Percentiles rank a stretch among this genome's conserved stretches.
Conservation (phyloP, 2,888 invertebrate genomes). For the Apodemia hepburni region DNA sequence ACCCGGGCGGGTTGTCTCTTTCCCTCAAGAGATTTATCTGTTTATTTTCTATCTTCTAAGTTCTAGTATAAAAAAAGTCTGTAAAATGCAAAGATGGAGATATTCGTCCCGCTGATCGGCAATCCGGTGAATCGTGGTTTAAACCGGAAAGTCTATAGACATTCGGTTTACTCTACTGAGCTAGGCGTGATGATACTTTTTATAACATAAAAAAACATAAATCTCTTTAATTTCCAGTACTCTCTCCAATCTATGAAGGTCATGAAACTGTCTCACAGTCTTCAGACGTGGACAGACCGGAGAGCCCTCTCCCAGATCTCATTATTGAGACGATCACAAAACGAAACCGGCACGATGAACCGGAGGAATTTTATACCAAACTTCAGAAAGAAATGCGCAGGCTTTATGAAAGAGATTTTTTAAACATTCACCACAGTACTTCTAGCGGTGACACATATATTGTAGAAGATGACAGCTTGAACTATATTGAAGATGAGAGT, state of each 20-base stretch:
- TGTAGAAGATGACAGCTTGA: neutral
- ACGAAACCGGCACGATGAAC: constrained; percentile 21
- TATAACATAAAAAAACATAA: too few species aligned
- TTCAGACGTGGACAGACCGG: constrained; percentile 5
- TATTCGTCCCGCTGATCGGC: too few species aligned
- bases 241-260: constrained; percentile 17
- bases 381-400: constrained; percentile 24
- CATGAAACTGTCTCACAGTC: constrained; percentile 17
- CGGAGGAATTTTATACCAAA: constrained; percentile 22
- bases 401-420: constrained; percentile 22
- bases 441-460: neutral
- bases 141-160: too few species aligned
- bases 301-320: constrained; percentile 25
- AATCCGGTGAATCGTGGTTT: too few species aligned
- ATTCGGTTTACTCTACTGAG: too few species aligned
- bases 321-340: constrained; percentile 23
- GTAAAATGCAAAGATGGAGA: too few species aligned
- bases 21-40: too few species aligned
- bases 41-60: too few species aligned
- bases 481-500: neutral
- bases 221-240: constrained; percentile 17
- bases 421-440: neutral
- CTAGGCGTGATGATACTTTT: too few species aligned
- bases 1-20: too few species aligned
- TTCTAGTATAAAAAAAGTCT: too few species aligned